A percentile compares a stretch with the other conserved stretches of the same genome.
Evolutionary conservation across 2,888 invertebrate genomes (phyloP).

Genomic region (Coronaproctus castanopsis): DNA sequence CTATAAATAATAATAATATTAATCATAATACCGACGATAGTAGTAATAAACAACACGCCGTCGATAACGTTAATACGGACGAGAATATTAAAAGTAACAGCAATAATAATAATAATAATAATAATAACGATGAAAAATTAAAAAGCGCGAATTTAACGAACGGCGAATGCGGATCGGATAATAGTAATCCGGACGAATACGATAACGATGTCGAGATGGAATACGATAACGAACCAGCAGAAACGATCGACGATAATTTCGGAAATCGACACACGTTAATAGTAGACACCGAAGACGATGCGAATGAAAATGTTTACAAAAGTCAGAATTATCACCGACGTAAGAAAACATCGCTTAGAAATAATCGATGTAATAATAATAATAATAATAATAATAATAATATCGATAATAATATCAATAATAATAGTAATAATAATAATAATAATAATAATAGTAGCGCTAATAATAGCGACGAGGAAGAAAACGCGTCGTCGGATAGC

Average conservation of each 20-base stretch:
- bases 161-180: conserved; percentile 17
- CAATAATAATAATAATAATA: conserved; percentile 3
- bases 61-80: conserved; percentile 11
- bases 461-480: conserved; percentile 2
- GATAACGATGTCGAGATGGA: not conserved
- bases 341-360: too few relatives aligned
- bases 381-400: too few relatives aligned
- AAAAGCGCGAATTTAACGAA: conserved; percentile 11
- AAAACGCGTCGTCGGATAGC: conserved; percentile 6
- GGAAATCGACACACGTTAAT: not conserved
- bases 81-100: conserved; percentile 10
- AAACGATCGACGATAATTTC: not conserved
- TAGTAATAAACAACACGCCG: conserved; percentile 8
- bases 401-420: too few relatives aligned
- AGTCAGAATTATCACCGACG: not conserved
- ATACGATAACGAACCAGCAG: too few relatives aligned
- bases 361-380: too few relatives aligned
- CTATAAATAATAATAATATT: not conserved
- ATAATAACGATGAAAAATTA: conserved; percentile 20
- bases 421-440: too few relatives aligned
- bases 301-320: not conserved
- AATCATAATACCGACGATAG: conserved; percentile 1
- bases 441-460: too few relatives aligned
- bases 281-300: not conserved
- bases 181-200: conserved; percentile 5